Percentiles rank a stretch among this genome's conserved stretches.
phyloP scores from a whole-genome alignment of 1,140 invertebrate genomes.

The Palaemon carinicauda region DNA sequence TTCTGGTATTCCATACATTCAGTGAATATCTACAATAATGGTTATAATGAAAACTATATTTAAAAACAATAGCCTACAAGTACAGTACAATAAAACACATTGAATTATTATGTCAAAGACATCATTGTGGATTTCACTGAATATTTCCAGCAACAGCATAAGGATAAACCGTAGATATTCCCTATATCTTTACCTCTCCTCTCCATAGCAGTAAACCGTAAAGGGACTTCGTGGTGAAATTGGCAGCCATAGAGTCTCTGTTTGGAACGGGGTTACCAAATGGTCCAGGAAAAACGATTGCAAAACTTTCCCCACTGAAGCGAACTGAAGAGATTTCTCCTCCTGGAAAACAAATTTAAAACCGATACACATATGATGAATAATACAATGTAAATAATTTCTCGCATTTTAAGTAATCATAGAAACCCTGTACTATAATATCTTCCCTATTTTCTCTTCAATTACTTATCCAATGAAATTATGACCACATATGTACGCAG shows the following conservation, averaged over 20 bases:
- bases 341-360: neutral
- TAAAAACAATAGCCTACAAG: no score
- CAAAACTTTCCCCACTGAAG: conserved; percentile 32
- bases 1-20: neutral
- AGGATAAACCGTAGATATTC: no score
- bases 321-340: neutral
- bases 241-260: conserved; percentile 16
- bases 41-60: no score
- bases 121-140: no score
- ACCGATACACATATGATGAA: neutral
- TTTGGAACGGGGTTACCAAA: neutral
- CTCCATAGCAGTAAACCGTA: conserved; percentile 29
- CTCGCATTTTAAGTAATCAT: neutral
- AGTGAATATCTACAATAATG: no score
- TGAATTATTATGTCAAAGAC: no score
- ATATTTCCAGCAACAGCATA: no score
- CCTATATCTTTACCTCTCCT: conserved; percentile 9
- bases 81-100: no score
- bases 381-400: neutral
- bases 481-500: no score
- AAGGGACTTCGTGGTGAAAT: conserved; percentile 15
- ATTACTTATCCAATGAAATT: no score
- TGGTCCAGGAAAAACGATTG: neutral
- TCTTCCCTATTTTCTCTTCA: no score
- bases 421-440: no score